Percentiles rank a stretch among this genome's conserved stretches.
phyloP scores from a whole-genome alignment of 2,888 invertebrate genomes.

The Actias luna region DNA sequence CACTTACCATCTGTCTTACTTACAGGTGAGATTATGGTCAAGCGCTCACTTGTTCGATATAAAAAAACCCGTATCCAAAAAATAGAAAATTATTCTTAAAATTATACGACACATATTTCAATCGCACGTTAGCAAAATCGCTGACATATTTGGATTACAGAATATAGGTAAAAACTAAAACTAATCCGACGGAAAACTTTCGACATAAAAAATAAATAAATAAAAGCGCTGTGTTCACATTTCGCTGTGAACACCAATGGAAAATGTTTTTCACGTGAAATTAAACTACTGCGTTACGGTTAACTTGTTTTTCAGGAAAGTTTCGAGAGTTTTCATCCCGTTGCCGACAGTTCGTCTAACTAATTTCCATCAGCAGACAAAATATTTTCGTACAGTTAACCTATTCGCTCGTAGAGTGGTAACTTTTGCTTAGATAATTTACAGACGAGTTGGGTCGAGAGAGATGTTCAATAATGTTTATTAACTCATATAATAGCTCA shows the following conservation, averaged over 20 bases:
- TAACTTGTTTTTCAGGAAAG: slow-evolving; percentile 6
- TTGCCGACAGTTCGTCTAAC: slow-evolving; percentile 8
- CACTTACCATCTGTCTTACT: too few relatives aligned
- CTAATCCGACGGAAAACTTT: background rate
- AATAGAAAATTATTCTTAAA: too few relatives aligned
- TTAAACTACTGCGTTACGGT: slow-evolving; percentile 2
- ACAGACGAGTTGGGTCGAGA: background rate
- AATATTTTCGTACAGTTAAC: background rate
- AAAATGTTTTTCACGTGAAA: slow-evolving; percentile 11
- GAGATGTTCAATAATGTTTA: background rate
- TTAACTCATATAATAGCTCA: too few relatives aligned
- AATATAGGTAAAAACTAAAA: background rate
- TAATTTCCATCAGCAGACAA: slow-evolving; percentile 1
- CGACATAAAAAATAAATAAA: background rate
- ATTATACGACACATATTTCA: too few relatives aligned
- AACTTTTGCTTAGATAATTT: background rate
- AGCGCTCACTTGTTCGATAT: too few relatives aligned
- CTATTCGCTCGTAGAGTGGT: background rate
- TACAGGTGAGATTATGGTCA: too few relatives aligned
- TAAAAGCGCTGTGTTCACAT: background rate
- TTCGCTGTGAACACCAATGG: background rate
- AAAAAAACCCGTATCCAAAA: too few relatives aligned
- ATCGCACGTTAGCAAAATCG: too few relatives aligned
- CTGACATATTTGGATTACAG: too few relatives aligned
- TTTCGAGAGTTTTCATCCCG: slow-evolving; percentile 1